Conservation (phyloP, 2,113 vertebrate species). For the Rissa tridactyla region DNA sequence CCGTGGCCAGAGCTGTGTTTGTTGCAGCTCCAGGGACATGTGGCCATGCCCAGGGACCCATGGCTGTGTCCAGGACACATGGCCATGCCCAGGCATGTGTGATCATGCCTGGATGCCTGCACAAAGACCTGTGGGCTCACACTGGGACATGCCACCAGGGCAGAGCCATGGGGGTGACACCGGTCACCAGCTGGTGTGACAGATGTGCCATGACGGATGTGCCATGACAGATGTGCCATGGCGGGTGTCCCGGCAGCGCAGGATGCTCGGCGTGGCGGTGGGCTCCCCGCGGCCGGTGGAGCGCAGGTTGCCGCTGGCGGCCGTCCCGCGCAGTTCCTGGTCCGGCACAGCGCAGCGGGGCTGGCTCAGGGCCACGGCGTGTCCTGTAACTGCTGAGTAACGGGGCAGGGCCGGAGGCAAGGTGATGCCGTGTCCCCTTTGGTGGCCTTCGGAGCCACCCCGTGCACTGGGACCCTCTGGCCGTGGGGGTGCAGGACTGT, state of each 20-base stretch:
- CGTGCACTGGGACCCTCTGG: fast-evolving
- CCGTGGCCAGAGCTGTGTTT: fast-evolving
- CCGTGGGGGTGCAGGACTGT: fast-evolving
- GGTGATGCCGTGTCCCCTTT: not conserved
- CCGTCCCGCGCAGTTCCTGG: not conserved
- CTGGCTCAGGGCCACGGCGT: not conserved
- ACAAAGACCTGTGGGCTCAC: not conserved
- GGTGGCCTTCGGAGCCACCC: not conserved
- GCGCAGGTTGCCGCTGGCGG: not conserved
- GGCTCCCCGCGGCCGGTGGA: not conserved
- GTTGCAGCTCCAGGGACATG: not conserved
- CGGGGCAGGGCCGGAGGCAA: not conserved
- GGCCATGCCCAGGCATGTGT: not conserved
- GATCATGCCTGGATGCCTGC: not conserved
- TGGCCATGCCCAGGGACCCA: not conserved
- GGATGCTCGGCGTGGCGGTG: not conserved
- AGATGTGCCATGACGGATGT: fast-evolving
- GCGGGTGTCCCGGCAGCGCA: fast-evolving
- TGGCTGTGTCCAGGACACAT: not conserved
- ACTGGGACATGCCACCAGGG: fast-evolving
- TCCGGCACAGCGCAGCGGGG: not conserved
- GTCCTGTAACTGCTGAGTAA: slow-evolving; percentile 54
- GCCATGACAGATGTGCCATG: fast-evolving
- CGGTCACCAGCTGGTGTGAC: fast-evolving
- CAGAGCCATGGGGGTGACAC: not conserved